Base-by-base conservation (phyloP, 2,888 invertebrate species). In the Parnassius apollo region DNA sequence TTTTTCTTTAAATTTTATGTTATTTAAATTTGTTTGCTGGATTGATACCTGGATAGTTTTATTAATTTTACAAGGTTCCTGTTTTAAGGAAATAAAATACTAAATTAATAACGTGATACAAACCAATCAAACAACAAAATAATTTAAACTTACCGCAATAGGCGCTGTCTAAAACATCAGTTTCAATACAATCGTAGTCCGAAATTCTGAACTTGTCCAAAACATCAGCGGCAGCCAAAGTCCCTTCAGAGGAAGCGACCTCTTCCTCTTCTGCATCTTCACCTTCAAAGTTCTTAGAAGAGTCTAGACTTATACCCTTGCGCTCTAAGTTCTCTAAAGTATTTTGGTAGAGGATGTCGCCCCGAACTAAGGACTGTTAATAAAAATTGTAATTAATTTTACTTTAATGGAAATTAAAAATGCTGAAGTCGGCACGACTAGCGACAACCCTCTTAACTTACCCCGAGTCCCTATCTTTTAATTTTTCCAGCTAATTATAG, bases 131-230 rank as follows among this genome's bases (percentile, higher is more conserved):
- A 25, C 25, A 25, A 25, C 18, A 25, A 25, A 25, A 2, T 25
- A 2, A 25, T 25, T 25, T 25, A 25, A 11, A 59, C 46, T 57
- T 52, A 63, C 63, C 63, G 11, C 45, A 46, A 51, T 56, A 63
- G 3, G 76, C 69, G 55, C 84, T 83, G 25, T 91, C 91, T 71
- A 78, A 67, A 1, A 91, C 83, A 2, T 91, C 90, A 9, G 89
- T 85, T 68, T 91, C 91, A 0, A 91, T 86, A 49, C 87, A 88
- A 61, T 91, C 91, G 18, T 78, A 81, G 2, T 90, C 87, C 0
- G 87, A 78, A 0, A 90, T 75, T 54, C 76, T 81, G 69, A 90
- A 90, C 66, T 82, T 79, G 57, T 74, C 84, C 50, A 90, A 67
- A 0, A 91, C 88, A 57, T 90, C 89, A 0, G 80, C 85, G 0